phyloP scores from a whole-genome alignment of 2,113 vertebrate species.

The Coryphaenoides rupestris region DNA sequence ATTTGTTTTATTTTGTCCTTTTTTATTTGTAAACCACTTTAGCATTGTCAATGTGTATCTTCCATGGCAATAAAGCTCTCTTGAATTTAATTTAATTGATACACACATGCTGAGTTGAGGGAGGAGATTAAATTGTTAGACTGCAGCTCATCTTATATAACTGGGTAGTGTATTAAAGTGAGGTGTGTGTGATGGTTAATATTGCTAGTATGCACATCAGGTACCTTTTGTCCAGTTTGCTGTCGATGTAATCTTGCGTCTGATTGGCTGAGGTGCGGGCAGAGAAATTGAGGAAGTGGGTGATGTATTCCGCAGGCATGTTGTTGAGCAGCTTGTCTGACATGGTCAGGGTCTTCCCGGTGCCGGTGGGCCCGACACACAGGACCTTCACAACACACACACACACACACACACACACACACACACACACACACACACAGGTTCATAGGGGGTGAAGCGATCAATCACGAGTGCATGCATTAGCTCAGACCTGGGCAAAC shows the following conservation, averaged over 20 bases:
- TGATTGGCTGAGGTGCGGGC: conserved; percentile 90
- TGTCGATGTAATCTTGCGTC: conserved; percentile 92
- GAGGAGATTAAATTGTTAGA: neutral
- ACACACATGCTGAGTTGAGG: neutral
- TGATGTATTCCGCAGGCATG: conserved; percentile 78
- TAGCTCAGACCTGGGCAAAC: no score
- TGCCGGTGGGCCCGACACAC: conserved; percentile 87
- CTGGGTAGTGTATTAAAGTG: neutral
- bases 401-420: no score
- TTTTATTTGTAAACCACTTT: no score
- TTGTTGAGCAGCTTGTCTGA: conserved; percentile 85
- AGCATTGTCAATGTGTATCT: no score
- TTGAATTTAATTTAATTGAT: no score
- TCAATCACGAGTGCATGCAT: neutral
- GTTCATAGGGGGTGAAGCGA: no score
- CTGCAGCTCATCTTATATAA: no score
- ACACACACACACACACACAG: no score
- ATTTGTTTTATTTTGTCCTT: no score
- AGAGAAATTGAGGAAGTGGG: conserved; percentile 88
- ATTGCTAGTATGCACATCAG: no score
- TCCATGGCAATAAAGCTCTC: no score
- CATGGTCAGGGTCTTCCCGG: conserved; percentile 87
- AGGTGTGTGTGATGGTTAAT: neutral
- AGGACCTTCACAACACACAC: conserved; percentile 73
- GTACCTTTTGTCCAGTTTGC: conserved; percentile 89